phyloP scores from a whole-genome alignment of 2,888 invertebrate species.

The Pilophorus perplexus region DNA sequence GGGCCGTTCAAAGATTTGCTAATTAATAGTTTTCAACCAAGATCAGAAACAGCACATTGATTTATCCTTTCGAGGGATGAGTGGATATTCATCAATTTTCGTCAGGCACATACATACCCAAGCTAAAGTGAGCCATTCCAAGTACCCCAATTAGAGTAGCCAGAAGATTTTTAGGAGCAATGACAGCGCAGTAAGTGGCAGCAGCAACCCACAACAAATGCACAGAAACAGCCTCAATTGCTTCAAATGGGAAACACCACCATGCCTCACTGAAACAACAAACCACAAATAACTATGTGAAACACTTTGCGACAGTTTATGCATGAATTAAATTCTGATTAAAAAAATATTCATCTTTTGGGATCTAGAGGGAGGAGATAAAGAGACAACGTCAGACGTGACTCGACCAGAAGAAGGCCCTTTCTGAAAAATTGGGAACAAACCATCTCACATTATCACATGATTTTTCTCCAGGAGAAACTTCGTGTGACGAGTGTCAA shows the following conservation, averaged over 20 bases:
- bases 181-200: constrained; percentile 78
- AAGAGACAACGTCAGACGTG: too few relatives aligned
- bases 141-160: constrained; percentile 84
- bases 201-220: constrained; percentile 90
- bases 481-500: too few relatives aligned
- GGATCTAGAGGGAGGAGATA: too few relatives aligned
- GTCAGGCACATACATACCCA: constrained; percentile 58
- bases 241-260: constrained; percentile 88
- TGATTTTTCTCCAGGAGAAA: too few relatives aligned
- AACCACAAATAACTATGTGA: background rate
- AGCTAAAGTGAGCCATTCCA: constrained; percentile 85
- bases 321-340: too few relatives aligned
- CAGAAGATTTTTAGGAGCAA: constrained; percentile 77
- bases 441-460: too few relatives aligned
- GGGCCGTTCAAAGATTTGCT: background rate
- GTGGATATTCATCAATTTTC: too few relatives aligned
- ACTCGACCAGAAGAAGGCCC: too few relatives aligned
- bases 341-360: too few relatives aligned
- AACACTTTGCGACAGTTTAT: background rate
- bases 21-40: constrained; percentile 6
- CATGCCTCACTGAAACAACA: constrained; percentile 68
- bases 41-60: too few relatives aligned
- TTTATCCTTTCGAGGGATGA: too few relatives aligned
- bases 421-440: too few relatives aligned
- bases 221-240: constrained; percentile 79